Evolutionary conservation across 37 sponge, comb jelly and placozoan genomes (phyloP).

Genomic region (Haliclona indistincta): DNA sequence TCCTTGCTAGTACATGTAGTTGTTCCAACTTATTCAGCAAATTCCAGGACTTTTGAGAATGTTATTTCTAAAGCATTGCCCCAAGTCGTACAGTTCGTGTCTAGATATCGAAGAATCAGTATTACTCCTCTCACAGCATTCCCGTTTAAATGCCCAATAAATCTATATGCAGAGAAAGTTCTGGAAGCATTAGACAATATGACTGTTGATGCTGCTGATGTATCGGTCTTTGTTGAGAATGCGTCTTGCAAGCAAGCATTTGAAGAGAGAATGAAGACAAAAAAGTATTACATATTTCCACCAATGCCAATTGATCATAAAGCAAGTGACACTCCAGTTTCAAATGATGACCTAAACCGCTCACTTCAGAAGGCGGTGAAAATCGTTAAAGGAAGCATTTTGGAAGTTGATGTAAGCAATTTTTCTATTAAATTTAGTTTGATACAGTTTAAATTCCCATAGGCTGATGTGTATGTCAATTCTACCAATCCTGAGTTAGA

Average conservation of each 20-base stretch:
- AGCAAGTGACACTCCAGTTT: too few relatives aligned
- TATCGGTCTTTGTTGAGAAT: too few relatives aligned
- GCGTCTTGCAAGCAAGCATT: too few relatives aligned
- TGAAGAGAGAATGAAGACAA: too few relatives aligned
- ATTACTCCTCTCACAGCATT: slow-evolving; percentile 13
- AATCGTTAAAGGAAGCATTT: too few relatives aligned
- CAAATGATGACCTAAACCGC: too few relatives aligned
- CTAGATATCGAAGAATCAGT: not conserved
- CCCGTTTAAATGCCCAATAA: slow-evolving; percentile 27
- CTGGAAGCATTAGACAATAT: not conserved
- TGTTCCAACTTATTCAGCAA: slow-evolving; percentile 7
- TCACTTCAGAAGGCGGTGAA: too few relatives aligned
- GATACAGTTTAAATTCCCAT: not conserved
- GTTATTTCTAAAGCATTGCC: too few relatives aligned
- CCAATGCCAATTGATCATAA: too few relatives aligned
- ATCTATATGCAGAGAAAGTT: slow-evolving; percentile 7
- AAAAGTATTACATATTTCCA: too few relatives aligned
- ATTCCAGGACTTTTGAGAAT: not conserved
- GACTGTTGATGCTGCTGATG: too few relatives aligned
- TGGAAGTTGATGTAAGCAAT: not conserved
- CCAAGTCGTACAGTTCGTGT: too few relatives aligned
- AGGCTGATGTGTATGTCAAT: slow-evolving; percentile 50
- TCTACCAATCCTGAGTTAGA: slow-evolving; percentile 32
- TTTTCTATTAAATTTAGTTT: not conserved
- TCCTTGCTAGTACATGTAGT: slow-evolving; percentile 18